Conservation (phyloP, 2,797 vertebrate species). For the Ispidina lecontei region DNA sequence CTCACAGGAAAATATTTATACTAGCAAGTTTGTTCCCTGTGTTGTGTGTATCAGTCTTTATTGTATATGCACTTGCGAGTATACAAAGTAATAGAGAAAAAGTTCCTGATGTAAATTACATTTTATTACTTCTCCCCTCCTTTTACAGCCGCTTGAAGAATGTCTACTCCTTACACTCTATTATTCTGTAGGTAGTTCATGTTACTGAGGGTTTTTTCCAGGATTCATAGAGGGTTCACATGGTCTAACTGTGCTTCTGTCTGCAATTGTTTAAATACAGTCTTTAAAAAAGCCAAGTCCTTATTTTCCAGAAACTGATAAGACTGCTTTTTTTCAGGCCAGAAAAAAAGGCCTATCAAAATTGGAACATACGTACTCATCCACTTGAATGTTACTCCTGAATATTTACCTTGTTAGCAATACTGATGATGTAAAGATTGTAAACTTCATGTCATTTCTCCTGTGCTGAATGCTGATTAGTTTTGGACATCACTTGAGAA, state of each 20-base stretch:
- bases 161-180: background rate
- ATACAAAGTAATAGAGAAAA: background rate
- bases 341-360: background rate
- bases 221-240: background rate
- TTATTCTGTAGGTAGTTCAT: background rate
- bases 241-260: background rate
- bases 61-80: background rate
- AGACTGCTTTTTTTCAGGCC: background rate
- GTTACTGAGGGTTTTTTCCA: constrained; percentile 2
- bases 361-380: background rate
- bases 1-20: background rate
- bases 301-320: background rate
- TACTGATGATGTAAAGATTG: background rate
- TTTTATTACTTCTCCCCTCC: background rate
- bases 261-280: background rate
- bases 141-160: background rate
- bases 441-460: background rate
- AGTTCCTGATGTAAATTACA: background rate
- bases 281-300: background rate
- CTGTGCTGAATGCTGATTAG: background rate
- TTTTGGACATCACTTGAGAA: background rate
- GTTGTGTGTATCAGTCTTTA: background rate
- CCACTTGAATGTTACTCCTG: background rate
- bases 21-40: background rate
- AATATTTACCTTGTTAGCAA: background rate